Percentiles rank a stretch among this genome's conserved stretches.
Evolutionary conservation across 1,140 invertebrate genomes (phyloP).

Genomic region (Drosophila cardini): DNA sequence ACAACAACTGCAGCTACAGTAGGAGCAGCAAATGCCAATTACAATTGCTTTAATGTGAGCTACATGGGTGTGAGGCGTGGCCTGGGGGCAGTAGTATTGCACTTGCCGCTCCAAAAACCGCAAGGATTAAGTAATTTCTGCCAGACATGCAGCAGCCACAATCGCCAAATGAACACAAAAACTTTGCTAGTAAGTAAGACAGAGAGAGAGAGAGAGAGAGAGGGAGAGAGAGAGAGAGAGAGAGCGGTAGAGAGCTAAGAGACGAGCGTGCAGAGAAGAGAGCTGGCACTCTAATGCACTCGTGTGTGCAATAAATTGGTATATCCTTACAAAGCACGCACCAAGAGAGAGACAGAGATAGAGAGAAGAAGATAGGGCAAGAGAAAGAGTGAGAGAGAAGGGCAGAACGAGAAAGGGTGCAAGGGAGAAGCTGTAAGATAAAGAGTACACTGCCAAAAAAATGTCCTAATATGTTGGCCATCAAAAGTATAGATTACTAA

Average conservation of each 20-base stretch:
- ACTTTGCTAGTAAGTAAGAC: slow-evolving; percentile 62
- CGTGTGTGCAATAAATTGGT: slow-evolving; percentile 83
- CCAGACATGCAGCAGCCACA: slow-evolving; percentile 82
- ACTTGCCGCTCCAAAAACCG: slow-evolving; percentile 71
- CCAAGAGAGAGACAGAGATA: slow-evolving; percentile 7
- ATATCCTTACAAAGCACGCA: slow-evolving; percentile 66
- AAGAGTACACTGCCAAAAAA: neutral
- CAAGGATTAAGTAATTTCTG: slow-evolving; percentile 83
- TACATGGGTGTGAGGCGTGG: neutral
- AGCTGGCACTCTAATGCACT: slow-evolving; percentile 76
- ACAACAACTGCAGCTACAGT: too few relatives aligned
- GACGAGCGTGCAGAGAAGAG: neutral
- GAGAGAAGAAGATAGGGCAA: slow-evolving; percentile 4
- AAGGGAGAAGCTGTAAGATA: neutral
- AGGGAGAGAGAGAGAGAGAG: neutral
- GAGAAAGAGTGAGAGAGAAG: slow-evolving; percentile 6
- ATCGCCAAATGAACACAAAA: slow-evolving; percentile 83
- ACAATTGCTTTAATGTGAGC: slow-evolving; percentile 73
- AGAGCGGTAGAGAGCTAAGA: neutral
- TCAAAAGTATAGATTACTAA: too few relatives aligned
- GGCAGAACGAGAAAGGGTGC: neutral
- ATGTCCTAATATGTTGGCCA: too few relatives aligned
- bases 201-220: neutral
- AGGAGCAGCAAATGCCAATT: slow-evolving; percentile 72
- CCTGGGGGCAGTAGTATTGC: slow-evolving; percentile 28